Conservation (phyloP, 2,888 invertebrate genomes). For the Encarsia formosa region DNA sequence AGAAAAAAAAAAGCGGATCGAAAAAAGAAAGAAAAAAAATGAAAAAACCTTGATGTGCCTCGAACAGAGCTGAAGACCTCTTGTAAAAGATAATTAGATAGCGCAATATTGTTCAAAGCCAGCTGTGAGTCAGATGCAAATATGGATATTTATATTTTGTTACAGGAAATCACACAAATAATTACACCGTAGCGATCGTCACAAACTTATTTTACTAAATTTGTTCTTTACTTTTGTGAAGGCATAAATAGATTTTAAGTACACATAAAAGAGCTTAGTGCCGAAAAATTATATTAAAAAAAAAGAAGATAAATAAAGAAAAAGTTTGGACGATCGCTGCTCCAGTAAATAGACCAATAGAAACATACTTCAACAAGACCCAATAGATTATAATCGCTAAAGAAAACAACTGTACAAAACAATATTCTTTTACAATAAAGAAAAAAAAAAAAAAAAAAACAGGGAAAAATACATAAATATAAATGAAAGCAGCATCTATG, state of each 20-base stretch:
- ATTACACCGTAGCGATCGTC: slow-evolving; percentile 42
- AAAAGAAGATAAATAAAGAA: slow-evolving; percentile 12
- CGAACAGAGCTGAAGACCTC: slow-evolving; percentile 31
- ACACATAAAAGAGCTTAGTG: slow-evolving; percentile 25
- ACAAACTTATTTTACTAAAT: slow-evolving; percentile 11
- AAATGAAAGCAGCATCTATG: slow-evolving; percentile 21
- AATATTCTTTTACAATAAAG: slow-evolving; percentile 51
- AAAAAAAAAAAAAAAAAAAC: slow-evolving; percentile 27
- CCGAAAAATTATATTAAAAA: slow-evolving; percentile 14
- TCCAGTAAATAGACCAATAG: slow-evolving; percentile 50
- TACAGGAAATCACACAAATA: slow-evolving; percentile 46
- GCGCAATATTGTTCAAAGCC: slow-evolving; percentile 44
- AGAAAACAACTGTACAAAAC: slow-evolving; percentile 50
- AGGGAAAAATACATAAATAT: slow-evolving; percentile 22
- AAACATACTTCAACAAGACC: slow-evolving; percentile 52
- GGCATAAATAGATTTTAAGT: slow-evolving; percentile 26
- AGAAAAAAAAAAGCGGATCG: background rate
- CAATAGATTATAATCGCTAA: slow-evolving; percentile 50
- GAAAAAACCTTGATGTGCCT: slow-evolving; percentile 28
- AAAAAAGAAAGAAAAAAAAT: slow-evolving; percentile 6
- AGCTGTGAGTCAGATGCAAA: slow-evolving; percentile 43
- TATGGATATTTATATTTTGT: slow-evolving; percentile 52
- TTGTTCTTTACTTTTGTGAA: slow-evolving; percentile 15
- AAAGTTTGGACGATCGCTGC: slow-evolving; percentile 39
- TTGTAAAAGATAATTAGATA: slow-evolving; percentile 36